Evolutionary conservation across 2,888 invertebrate species (phyloP).

Genomic region (Ophion costatus): DNA sequence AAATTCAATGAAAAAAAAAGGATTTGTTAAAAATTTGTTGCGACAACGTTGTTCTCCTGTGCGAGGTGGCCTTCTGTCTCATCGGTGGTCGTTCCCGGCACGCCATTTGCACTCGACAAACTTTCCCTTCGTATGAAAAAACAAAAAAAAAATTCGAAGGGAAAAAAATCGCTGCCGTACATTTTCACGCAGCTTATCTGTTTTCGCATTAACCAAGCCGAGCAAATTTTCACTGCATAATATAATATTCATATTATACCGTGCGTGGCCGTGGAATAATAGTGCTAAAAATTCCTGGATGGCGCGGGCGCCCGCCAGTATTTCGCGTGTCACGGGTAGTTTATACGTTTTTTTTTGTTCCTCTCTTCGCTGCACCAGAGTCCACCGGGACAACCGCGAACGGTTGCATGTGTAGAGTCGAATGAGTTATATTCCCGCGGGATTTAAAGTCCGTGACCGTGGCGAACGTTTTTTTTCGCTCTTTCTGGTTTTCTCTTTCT

Average conservation of each 20-base stretch:
- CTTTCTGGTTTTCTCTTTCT: conserved; percentile 3
- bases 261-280: conserved; percentile 27
- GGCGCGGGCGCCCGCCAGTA: conserved; percentile 37
- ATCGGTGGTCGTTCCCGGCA: not conserved
- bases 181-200: conserved; percentile 8
- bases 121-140: not conserved
- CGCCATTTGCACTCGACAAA: not conserved
- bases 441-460: conserved; percentile 63
- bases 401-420: conserved; percentile 57
- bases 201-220: conserved; percentile 21
- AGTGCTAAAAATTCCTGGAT: conserved; percentile 40
- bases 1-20: not conserved
- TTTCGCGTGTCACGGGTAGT: conserved; percentile 50
- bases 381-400: conserved; percentile 58
- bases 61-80: not conserved
- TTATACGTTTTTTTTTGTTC: conserved; percentile 44
- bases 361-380: conserved; percentile 40
- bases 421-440: conserved; percentile 67
- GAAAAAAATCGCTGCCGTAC: conserved; percentile 1
- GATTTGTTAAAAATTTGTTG: not conserved
- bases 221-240: conserved; percentile 18
- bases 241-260: conserved; percentile 13
- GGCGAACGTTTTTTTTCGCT: conserved; percentile 16
- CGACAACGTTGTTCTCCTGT: not conserved
- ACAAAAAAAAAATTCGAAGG: not conserved